These are phyloP conservation scores for Noctua fimbriata DNA, from an alignment of 2,888 invertebrate genomes.

Conservation along the genomic window DNA sequence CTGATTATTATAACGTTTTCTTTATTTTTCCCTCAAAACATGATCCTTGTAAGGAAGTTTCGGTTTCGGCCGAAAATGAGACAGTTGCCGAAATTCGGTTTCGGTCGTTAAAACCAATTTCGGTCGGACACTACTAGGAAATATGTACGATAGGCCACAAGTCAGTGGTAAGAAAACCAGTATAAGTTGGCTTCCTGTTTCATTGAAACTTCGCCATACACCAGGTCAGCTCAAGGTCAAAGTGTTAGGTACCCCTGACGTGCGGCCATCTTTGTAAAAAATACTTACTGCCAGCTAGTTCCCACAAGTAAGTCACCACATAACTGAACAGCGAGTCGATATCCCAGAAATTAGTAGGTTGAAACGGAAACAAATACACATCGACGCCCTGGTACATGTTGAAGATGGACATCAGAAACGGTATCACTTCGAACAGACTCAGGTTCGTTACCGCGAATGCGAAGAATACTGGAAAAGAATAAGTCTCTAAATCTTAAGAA, in stretches of 20 bases:
- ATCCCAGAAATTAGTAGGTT: constrained; percentile 44
- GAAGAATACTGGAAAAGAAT: constrained; percentile 57
- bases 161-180: neutral
- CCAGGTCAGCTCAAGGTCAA: neutral
- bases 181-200: neutral
- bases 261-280: neutral
- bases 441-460: constrained; percentile 48
- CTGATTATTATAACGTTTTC: too few species aligned
- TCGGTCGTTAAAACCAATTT: too few species aligned
- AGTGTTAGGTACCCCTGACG: neutral
- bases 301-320: constrained; percentile 54
- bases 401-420: constrained; percentile 39
- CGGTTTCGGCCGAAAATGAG: too few species aligned
- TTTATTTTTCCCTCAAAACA: too few species aligned
- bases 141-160: neutral
- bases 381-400: constrained; percentile 40
- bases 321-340: constrained; percentile 36
- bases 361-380: constrained; percentile 57
- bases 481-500: neutral
- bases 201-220: neutral
- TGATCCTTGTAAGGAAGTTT: too few species aligned
- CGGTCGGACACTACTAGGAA: too few species aligned
- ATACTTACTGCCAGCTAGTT: constrained; percentile 53
- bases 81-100: too few species aligned
- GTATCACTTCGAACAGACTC: constrained; percentile 46